Evolutionary conservation across 2,113 vertebrate species (phyloP).

Genomic region (Saimiri boliviensis): DNA sequence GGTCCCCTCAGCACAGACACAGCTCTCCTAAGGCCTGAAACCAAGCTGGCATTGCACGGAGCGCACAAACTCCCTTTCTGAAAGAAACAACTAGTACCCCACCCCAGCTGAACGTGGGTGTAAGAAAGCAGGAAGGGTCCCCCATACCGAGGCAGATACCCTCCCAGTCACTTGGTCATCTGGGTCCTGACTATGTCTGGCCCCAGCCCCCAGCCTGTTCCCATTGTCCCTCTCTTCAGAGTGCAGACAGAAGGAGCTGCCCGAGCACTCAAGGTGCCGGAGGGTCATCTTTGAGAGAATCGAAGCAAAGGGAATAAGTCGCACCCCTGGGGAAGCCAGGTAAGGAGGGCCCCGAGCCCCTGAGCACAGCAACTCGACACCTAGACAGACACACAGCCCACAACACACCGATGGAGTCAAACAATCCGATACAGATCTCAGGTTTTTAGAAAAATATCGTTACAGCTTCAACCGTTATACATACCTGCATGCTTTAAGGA

Average conservation of each 20-base stretch:
- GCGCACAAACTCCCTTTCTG: neutral
- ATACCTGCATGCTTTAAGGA: constrained; percentile 95
- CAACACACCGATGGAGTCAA: accelerated
- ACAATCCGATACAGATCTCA: neutral
- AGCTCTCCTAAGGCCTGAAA: neutral
- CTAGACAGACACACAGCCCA: neutral
- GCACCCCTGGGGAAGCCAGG: neutral
- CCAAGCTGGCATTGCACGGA: neutral
- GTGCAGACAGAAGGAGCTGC: neutral
- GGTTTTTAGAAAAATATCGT: neutral
- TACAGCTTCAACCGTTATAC: neutral
- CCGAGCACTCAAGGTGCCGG: too few relatives aligned
- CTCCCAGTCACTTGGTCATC: neutral
- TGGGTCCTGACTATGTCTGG: neutral
- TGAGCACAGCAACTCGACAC: neutral
- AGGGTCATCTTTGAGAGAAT: neutral
- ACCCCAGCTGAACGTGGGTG: neutral
- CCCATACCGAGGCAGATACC: neutral
- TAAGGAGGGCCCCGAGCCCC: neutral
- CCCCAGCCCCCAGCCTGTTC: neutral
- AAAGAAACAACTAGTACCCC: neutral
- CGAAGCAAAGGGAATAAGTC: too few relatives aligned
- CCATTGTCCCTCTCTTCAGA: neutral
- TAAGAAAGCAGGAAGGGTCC: too few relatives aligned
- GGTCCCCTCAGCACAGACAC: neutral